Percentiles rank a stretch among this genome's conserved stretches.
These are phyloP conservation scores for Varanus salvator DNA, from an alignment of 2,113 vertebrate species.

Conservation along the genomic window DNA sequence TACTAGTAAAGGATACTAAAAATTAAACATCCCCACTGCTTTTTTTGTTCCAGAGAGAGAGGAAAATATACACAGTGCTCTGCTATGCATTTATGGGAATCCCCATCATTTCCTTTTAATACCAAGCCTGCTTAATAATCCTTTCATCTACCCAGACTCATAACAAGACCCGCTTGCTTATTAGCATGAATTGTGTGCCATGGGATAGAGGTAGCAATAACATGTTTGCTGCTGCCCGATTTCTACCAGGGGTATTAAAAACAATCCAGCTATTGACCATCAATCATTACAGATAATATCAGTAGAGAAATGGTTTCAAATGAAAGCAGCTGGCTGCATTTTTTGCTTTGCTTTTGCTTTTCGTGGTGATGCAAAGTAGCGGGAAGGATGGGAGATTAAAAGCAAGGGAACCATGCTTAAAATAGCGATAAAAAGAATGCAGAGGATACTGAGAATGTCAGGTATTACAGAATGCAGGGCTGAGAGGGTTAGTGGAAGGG, in stretches of 20 bases:
- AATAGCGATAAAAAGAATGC: background rate
- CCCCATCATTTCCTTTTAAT: background rate
- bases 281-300: conserved; percentile 56
- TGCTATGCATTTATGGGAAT: background rate
- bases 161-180: conserved; percentile 11
- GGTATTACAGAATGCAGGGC: conserved; percentile 14
- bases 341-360: background rate
- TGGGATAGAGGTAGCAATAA: background rate
- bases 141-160: background rate
- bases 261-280: conserved; percentile 41
- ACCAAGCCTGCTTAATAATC: background rate
- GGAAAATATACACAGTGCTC: background rate
- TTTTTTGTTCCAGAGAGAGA: background rate
- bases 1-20: fast-evolving
- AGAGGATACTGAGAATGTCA: background rate
- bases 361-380: conserved; percentile 15
- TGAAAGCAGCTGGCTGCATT: conserved; percentile 35
- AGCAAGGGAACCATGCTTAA: background rate
- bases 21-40: background rate
- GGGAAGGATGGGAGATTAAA: background rate
- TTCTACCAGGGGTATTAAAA: conserved; percentile 27
- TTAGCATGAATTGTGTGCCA: background rate
- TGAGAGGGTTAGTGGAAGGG: background rate
- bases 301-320: conserved; percentile 57
- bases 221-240: conserved; percentile 10